A percentile compares a stretch with the other conserved stretches of the same genome.
These are phyloP conservation scores for Capra hircus DNA, from an alignment of 2,113 vertebrate genomes.

Conservation along the genomic window DNA sequence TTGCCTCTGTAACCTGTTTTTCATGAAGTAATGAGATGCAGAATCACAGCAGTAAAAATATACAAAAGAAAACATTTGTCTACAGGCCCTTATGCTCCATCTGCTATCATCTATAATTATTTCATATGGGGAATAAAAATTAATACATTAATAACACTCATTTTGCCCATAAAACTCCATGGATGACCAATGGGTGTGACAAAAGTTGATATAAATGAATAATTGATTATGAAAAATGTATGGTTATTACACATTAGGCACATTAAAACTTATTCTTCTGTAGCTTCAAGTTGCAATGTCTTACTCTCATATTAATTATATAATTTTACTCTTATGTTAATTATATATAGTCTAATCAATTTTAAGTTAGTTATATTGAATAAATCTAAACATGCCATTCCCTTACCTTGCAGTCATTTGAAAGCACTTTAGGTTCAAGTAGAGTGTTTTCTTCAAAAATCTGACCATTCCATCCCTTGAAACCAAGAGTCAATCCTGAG, in stretches of 20 bases:
- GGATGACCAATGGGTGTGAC: not conserved
- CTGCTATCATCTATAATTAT: not conserved
- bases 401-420: constrained; percentile 94
- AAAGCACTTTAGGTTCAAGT: constrained; percentile 89
- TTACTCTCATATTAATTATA: not conserved
- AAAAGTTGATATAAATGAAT: not conserved
- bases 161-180: not conserved
- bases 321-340: not conserved
- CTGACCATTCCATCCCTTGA: constrained; percentile 95
- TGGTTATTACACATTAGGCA: not conserved
- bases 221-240: not conserved
- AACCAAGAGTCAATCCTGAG: constrained; percentile 78
- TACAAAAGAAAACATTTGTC: not conserved
- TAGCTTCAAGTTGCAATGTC: not conserved
- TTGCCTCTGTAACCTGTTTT: not conserved
- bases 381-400: not conserved
- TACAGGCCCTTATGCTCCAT: not conserved
- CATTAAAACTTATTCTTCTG: not conserved
- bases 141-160: not conserved
- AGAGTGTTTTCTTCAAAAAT: constrained; percentile 87
- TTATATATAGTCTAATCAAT: not conserved
- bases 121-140: not conserved
- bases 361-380: constrained; percentile 24
- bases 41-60: not conserved
- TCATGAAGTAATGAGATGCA: not conserved